phyloP scores from a whole-genome alignment of 2,797 vertebrate species.

The Enteromius mattozi region DNA sequence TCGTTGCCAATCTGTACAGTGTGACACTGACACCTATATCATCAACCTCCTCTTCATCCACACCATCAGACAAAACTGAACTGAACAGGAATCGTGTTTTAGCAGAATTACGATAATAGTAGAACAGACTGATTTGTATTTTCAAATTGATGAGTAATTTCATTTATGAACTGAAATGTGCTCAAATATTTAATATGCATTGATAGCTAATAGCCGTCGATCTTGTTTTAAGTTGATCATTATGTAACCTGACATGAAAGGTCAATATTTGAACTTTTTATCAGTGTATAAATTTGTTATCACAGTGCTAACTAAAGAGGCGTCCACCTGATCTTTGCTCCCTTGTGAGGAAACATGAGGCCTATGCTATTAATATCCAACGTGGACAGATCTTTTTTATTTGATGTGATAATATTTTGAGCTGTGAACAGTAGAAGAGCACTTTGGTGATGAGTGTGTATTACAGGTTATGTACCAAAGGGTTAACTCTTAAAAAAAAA shows the following conservation, averaged over 20 bases:
- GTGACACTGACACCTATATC: constrained; percentile 74
- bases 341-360: constrained; percentile 15
- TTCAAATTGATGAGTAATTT: constrained; percentile 8
- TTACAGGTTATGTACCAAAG: not conserved
- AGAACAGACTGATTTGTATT: not conserved
- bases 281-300: constrained; percentile 23
- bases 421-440: constrained; percentile 47
- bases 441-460: not conserved
- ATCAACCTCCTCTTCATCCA: constrained; percentile 58
- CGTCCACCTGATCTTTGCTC: constrained; percentile 38
- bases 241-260: constrained; percentile 40
- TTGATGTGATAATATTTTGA: constrained; percentile 30
- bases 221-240: constrained; percentile 26
- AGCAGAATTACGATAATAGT: constrained; percentile 68
- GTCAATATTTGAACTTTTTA: constrained; percentile 42
- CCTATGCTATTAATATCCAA: not conserved
- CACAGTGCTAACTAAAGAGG: constrained; percentile 2
- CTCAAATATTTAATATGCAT: constrained; percentile 15
- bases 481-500: constrained; percentile 16
- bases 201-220: not conserved
- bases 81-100: constrained; percentile 57
- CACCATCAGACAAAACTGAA: constrained; percentile 41
- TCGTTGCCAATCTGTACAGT: constrained; percentile 80
- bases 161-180: constrained; percentile 35
- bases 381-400: constrained; percentile 2